Base-by-base conservation (phyloP, 2,888 invertebrate species). In the Horisme vitalbata region DNA sequence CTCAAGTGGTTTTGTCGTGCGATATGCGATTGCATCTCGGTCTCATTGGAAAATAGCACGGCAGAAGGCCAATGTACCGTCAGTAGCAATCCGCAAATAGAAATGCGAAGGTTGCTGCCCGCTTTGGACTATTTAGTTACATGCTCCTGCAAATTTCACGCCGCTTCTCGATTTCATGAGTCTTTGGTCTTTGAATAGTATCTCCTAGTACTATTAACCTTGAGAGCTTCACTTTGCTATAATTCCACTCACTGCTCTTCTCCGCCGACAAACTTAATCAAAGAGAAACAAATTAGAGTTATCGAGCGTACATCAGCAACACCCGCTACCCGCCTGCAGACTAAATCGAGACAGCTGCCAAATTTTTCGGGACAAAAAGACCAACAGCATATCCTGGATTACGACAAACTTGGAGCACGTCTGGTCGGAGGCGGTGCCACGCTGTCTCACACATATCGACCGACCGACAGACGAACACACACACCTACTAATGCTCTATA, bases 401-500 rank as follows among this genome's bases (percentile, higher is more conserved):
- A 76, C 76, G 71, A 77, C 77, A 72, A 76, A 72, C 66, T 75
- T 74, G 75, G 73, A 69, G 74, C 72, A 71, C 69, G 80, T 79
- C 81, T 82, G 79, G 73, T 76, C 71, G 71, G 69, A 79, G 79
- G 75, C 79, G 88, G 88, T 87, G 87, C 89, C 89, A 88, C 83
- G 87, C 88, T 76, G 88, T 88, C 89, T 88, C 85, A 83, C 81
- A 80, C 74, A 74, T 70, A 79, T 75, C 76, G 79, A 78, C 70
- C 80, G 69, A 71, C 79, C 75, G 68, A 79, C 79, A 79, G 73
- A 79, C 80, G 69, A 65, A 79, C 80, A 80, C 84, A 74, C 82
- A 86, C 85, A 83, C 83, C 81, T 79, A 79, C 82, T 71, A 78
- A 77, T 74, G 79, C 74, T 85, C 87, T 87, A 88, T 83, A 83